Base-by-base conservation (phyloP, 2,888 invertebrate genomes). In the Cephus nigrinus region DNA sequence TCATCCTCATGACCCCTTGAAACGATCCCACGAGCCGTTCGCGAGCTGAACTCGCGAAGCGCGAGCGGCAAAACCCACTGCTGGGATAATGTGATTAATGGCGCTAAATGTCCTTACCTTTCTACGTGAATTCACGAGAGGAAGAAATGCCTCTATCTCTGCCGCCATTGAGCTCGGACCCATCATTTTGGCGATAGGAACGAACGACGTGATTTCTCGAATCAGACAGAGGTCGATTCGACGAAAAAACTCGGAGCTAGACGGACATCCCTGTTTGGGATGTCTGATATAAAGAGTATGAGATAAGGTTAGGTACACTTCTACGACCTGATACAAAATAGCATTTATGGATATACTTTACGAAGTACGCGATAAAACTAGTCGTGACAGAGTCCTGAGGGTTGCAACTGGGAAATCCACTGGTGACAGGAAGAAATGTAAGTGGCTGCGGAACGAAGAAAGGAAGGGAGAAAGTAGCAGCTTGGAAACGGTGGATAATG, bases 81-180 rank as follows among this genome's bases (percentile, higher is more conserved):
- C 81, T 82, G 79, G 78, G 84, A 85, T 89, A 89, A 88, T 86
- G 86, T 88, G 89, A 89, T 89, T 89, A 89, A 89, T 88, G 86
- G 86, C 81, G 81, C 82, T 85, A 85, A 86, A 84, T 81, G 83
- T 82, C 80, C 78, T 76, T 76, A 68, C 77, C 78, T 81, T 76
- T 79, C 79, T 79, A 79, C 34, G 68, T 73, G 71, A 33, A 71
- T 31, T 71, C 71, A 71, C 12, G 71, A 71, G 71, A 31, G 71
- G 31, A 71, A 71, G 83, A 85, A 87, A 80, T 75, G 84, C 81
- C 80, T 81, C 81, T 82, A 83, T 86, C 79, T 82, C 82, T 76
- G 55, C 79, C 78, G 75, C 77, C 74, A 82, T 83, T 79, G 82
- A 79, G 78, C 82, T 74, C 73, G 82, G 82, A 82, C 79, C 23